Evolutionary conservation across 2,797 vertebrate genomes (phyloP).

Genomic region (Lates japonicus): DNA sequence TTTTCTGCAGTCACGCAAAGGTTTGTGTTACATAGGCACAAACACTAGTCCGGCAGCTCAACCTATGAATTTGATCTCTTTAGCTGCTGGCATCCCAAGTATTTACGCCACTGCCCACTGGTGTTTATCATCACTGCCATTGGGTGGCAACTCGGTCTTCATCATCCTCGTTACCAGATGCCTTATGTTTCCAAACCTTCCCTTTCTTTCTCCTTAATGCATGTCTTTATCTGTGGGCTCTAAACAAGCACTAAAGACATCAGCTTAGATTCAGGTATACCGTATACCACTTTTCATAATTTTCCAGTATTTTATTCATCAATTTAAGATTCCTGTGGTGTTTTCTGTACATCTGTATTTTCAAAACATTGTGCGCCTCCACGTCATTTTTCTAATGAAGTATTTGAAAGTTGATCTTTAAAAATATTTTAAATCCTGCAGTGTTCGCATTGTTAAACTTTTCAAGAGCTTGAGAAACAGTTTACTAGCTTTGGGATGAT

Average conservation of each 20-base stretch:
- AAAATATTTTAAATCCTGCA: background rate
- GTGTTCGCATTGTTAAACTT: background rate
- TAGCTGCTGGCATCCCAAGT: background rate
- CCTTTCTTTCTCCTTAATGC: background rate
- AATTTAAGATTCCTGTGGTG: background rate
- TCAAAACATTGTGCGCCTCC: background rate
- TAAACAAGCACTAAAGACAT: too few relatives aligned
- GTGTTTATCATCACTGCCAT: conserved; percentile 22
- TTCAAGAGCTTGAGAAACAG: background rate
- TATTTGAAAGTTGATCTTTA: background rate
- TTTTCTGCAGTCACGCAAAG: background rate
- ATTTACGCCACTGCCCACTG: background rate
- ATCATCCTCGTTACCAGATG: conserved; percentile 27
- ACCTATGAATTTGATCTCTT: conserved; percentile 20
- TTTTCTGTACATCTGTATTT: background rate
- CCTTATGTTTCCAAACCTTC: conserved; percentile 3
- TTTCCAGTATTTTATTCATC: background rate
- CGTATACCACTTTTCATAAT: background rate
- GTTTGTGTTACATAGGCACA: conserved; percentile 6
- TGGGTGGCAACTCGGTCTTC: conserved; percentile 1
- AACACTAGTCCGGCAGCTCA: too few relatives aligned
- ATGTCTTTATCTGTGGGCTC: background rate
- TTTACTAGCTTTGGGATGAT: background rate
- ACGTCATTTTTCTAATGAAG: background rate
- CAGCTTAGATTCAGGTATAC: too few relatives aligned